A percentile compares a stretch with the other conserved stretches of the same genome.
Conservation (phyloP, 2,797 vertebrate species). For the Anas bernieri region DNA sequence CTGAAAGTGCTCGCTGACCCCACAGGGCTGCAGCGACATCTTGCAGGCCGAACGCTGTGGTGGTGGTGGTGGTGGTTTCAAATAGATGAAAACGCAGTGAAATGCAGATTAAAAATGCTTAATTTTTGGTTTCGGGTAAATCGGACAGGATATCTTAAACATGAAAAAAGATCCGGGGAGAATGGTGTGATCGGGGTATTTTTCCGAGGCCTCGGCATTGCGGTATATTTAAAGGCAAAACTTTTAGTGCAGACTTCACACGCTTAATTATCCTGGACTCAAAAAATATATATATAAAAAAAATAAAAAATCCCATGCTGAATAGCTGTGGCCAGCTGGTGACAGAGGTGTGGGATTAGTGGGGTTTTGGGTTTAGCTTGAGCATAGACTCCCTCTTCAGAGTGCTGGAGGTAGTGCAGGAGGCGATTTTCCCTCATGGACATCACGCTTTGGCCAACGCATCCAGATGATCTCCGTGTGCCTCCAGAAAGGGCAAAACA, state of each 20-base stretch:
- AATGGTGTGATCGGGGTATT: accelerated
- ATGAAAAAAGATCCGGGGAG: background rate
- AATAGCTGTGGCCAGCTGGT: background rate
- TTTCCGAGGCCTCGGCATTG: background rate
- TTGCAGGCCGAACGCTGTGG: background rate
- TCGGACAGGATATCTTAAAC: background rate
- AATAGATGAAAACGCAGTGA: background rate
- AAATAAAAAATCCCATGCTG: background rate
- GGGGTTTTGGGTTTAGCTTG: slow-evolving; percentile 55
- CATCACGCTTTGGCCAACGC: background rate
- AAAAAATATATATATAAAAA: background rate
- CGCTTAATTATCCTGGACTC: background rate
- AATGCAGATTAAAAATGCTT: background rate
- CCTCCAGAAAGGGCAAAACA: background rate
- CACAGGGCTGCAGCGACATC: background rate
- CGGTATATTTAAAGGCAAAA: background rate
- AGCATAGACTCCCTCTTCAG: slow-evolving; percentile 79
- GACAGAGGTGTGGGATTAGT: background rate
- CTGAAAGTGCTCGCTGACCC: background rate
- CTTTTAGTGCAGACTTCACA: background rate
- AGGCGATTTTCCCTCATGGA: background rate
- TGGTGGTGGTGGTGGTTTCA: background rate
- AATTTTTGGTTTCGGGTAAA: background rate
- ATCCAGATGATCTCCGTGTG: background rate
- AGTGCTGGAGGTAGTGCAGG: slow-evolving; percentile 72